phyloP scores from a whole-genome alignment of 2,888 invertebrate species.

The Arge pagana region DNA sequence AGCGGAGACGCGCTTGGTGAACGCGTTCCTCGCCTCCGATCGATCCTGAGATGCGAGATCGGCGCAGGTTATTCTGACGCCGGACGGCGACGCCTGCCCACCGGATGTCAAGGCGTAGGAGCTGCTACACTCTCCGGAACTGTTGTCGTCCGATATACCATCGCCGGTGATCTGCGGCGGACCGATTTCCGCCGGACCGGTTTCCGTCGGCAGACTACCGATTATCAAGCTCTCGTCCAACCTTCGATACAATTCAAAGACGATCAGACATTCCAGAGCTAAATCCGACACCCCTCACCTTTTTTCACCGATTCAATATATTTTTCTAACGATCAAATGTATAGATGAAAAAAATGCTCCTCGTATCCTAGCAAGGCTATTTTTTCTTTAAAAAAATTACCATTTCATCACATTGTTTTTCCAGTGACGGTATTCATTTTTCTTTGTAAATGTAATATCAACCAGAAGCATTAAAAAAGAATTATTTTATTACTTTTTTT shows the following conservation, averaged over 20 bases:
- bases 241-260: slow-evolving; percentile 51
- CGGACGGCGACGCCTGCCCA: slow-evolving; percentile 39
- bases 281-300: too few relatives aligned
- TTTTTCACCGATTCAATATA: too few relatives aligned
- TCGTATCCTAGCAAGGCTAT: too few relatives aligned
- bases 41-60: slow-evolving; percentile 22
- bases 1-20: slow-evolving; percentile 43
- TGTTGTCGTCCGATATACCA: slow-evolving; percentile 44
- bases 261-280: too few relatives aligned
- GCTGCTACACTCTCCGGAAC: slow-evolving; percentile 46
- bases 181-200: slow-evolving; percentile 31
- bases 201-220: slow-evolving; percentile 40
- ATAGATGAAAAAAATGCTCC: too few relatives aligned
- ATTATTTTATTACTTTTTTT: too few relatives aligned
- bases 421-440: too few relatives aligned
- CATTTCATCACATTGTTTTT: too few relatives aligned
- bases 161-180: slow-evolving; percentile 33
- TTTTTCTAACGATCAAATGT: too few relatives aligned
- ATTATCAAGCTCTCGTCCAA: slow-evolving; percentile 68
- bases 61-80: slow-evolving; percentile 26
- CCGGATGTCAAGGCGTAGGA: slow-evolving; percentile 42
- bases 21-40: slow-evolving; percentile 27
- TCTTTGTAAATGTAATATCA: too few relatives aligned
- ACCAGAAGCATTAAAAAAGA: too few relatives aligned
- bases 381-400: too few relatives aligned